Base-by-base conservation (phyloP, 1,140 invertebrate species). In the Temnothorax longispinosus region DNA sequence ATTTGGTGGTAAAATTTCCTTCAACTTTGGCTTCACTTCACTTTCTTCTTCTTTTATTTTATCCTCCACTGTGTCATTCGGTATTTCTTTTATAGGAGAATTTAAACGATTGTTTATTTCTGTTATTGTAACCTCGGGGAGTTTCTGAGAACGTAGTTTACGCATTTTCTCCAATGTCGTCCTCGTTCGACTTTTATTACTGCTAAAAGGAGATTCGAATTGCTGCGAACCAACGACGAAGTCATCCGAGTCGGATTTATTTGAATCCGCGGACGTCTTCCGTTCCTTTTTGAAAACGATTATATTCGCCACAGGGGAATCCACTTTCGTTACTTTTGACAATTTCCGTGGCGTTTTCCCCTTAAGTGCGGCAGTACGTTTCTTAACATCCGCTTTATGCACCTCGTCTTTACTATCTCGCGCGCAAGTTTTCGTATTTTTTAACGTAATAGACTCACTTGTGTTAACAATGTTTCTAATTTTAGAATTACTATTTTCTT, bases 181-280 rank as follows among this genome's bases (percentile, higher is more conserved):
- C 65, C 87, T 92, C 18, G 77, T 91, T 72, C 69, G 87, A 82
- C 54, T 90, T 85, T 86, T 91, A 10, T 10, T 85, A 35, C 32
- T 89, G 11, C 32, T 38, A 10, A 65, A 44, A 50, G 77, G 91
- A 87, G 35, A 87, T 15, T 74, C 27, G 69, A 75, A 38, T 50
- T 81, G 74, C 52, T 92, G 91, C 3, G 93, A 92, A 41, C 64
- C 62, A 7, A 80, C 27, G 44, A 93, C 65, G 13, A 93, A 74
- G 27, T 94, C 92, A 5, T 94, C 94, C 15, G 91, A 93, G 71
- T 94, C 94, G 0, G 94, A 94, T 77, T 92, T 92, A 13, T 92
- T 93, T 0, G 91, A 93, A 41, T 90, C 91, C 27, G 87, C 44
- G 3, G 93, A 91, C 38, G 71, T 54, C 71, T 54, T 87, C 0